A percentile compares a stretch with the other conserved stretches of the same genome.
Conservation (phyloP, 2,888 invertebrate genomes). For the Heteromyza rotundicornis region DNA sequence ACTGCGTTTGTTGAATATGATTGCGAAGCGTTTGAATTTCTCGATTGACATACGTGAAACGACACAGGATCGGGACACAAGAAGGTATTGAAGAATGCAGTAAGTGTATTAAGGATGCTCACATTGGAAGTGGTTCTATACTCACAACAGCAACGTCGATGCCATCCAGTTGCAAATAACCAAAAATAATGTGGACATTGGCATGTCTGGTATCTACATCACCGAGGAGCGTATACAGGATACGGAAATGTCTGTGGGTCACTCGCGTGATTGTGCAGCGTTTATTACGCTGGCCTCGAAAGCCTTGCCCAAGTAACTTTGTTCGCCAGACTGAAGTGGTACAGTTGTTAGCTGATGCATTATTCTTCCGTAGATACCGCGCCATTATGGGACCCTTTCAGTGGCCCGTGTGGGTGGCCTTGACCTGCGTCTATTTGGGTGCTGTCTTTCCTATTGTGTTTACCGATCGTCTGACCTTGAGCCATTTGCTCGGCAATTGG, state of each 20-base stretch:
- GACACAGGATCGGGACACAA: background rate
- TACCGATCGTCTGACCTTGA: slow-evolving; percentile 73
- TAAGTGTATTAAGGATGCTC: background rate
- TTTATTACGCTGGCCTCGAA: slow-evolving; percentile 80
- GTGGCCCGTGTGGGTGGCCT: slow-evolving; percentile 79
- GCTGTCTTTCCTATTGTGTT: slow-evolving; percentile 78
- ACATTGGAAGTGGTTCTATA: background rate
- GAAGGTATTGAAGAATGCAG: slow-evolving; percentile 2
- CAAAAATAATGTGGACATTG: slow-evolving; percentile 69
- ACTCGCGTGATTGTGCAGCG: slow-evolving; percentile 78
- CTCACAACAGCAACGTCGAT: slow-evolving; percentile 66
- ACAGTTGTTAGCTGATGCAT: background rate
- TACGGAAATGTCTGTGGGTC: slow-evolving; percentile 70
- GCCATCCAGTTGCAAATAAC: slow-evolving; percentile 68
- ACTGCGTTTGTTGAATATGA: slow-evolving; percentile 69
- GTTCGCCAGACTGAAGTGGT: background rate
- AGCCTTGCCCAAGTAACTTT: slow-evolving; percentile 72
- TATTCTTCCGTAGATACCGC: slow-evolving; percentile 68
- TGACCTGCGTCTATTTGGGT: slow-evolving; percentile 74
- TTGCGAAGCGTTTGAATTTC: slow-evolving; percentile 74
- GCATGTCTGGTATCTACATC: slow-evolving; percentile 75
- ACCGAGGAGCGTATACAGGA: slow-evolving; percentile 64
- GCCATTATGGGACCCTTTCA: slow-evolving; percentile 85
- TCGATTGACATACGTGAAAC: slow-evolving; percentile 71
- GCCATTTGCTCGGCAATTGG: slow-evolving; percentile 71